phyloP scores from a whole-genome alignment of 2,888 invertebrate species.

The Didymodactylos carnosus region DNA sequence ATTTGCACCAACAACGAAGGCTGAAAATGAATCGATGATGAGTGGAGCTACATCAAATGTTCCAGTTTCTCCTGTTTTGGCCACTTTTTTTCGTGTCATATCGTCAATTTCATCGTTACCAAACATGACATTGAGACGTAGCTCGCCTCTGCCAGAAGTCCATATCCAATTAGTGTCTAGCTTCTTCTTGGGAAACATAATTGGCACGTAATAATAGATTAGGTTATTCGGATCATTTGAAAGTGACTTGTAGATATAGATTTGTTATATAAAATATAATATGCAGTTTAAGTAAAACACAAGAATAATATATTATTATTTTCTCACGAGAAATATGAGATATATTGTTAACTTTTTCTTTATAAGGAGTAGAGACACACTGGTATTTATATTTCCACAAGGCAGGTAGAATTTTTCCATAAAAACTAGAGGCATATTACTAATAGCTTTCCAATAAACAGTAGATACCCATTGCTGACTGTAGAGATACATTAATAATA shows the following conservation, averaged over 20 bases:
- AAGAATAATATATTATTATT: background rate
- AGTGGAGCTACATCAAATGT: background rate
- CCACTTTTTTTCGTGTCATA: background rate
- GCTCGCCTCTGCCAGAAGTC: background rate
- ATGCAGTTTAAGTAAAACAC: background rate
- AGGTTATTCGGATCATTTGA: background rate
- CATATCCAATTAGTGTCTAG: background rate
- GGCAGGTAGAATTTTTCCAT: too few species aligned
- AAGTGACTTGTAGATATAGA: background rate
- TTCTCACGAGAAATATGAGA: background rate
- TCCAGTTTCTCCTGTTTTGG: background rate
- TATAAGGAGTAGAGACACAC: too few species aligned
- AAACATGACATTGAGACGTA: background rate
- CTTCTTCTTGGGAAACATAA: background rate
- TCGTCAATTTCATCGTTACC: background rate
- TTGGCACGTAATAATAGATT: background rate
- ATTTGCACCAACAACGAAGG: background rate
- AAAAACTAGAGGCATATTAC: too few species aligned
- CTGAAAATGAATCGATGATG: background rate
- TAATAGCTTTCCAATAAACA: too few species aligned
- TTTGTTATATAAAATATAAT: background rate
- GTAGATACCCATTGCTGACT: too few species aligned
- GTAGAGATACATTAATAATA: too few species aligned
- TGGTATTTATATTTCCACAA: too few species aligned
- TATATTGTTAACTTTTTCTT: background rate